These are phyloP conservation scores for Pemphredon lugubris DNA, from an alignment of 2,888 invertebrate species.

Conservation along the genomic window DNA sequence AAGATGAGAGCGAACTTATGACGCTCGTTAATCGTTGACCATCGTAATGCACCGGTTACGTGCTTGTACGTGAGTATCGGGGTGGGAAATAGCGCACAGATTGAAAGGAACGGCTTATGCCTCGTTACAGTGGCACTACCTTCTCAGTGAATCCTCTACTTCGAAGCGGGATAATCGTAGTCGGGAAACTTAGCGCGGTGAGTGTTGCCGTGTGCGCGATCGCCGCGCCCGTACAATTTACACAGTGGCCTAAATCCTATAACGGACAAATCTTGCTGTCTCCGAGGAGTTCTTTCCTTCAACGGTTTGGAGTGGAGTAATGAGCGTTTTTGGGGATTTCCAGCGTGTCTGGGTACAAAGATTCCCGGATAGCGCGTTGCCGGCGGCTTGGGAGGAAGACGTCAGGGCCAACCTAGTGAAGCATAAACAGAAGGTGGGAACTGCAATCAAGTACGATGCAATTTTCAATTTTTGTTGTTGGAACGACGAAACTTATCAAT, in stretches of 20 bases:
- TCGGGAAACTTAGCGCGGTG: conserved; percentile 34
- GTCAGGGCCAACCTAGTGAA: conserved; percentile 94
- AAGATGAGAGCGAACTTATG: conserved; percentile 73
- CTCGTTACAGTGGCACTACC: conserved; percentile 26
- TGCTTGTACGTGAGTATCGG: too few species aligned
- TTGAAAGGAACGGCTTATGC: conserved; percentile 43
- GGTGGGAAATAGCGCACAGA: conserved; percentile 6
- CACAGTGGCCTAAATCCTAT: conserved; percentile 43
- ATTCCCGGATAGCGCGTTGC: conserved; percentile 94
- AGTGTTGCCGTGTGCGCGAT: conserved; percentile 45
- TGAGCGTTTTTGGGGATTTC: conserved; percentile 95
- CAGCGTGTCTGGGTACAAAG: conserved; percentile 95
- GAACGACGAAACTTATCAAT: too few species aligned
- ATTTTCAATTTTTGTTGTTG: background rate
- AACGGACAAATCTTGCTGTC: conserved; percentile 21
- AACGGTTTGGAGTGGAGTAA: conserved; percentile 58
- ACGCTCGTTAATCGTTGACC: conserved; percentile 58
- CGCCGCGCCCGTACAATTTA: conserved; percentile 63
- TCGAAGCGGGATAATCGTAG: conserved; percentile 38
- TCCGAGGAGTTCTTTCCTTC: conserved; percentile 31
- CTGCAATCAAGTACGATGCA: background rate
- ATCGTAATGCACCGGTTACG: conserved; percentile 8
- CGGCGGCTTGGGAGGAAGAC: conserved; percentile 96
- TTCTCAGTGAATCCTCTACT: conserved; percentile 33
- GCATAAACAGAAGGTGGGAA: conserved; percentile 90